phyloP scores from a whole-genome alignment of 2,113 vertebrate genomes.

The Carlito syrichta region DNA sequence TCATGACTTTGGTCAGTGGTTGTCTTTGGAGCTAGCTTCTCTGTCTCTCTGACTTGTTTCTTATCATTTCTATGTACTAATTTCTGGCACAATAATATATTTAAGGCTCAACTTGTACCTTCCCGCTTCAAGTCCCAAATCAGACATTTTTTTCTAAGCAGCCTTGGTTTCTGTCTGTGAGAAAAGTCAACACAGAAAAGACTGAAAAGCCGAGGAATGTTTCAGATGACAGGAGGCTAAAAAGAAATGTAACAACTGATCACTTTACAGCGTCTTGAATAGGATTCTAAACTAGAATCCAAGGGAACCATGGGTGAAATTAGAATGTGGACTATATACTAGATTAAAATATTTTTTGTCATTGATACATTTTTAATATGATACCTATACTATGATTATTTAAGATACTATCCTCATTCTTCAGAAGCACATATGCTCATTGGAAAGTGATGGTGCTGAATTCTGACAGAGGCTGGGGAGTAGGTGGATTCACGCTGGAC shows the following conservation, averaged over 20 bases:
- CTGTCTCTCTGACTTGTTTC: accelerated
- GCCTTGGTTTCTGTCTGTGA: accelerated
- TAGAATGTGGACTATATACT: accelerated
- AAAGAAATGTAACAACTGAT: no score
- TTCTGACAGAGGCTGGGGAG: accelerated
- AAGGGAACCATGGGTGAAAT: no score
- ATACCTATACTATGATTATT: no score
- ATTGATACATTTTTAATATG: accelerated
- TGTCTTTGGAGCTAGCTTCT: accelerated
- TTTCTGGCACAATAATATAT: no score
- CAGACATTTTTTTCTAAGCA: not conserved
- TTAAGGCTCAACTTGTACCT: accelerated
- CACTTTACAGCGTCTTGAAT: no score
- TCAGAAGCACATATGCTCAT: not conserved
- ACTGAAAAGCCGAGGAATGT: accelerated
- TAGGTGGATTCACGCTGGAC: accelerated
- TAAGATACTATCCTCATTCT: not conserved
- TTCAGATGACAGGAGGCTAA: accelerated
- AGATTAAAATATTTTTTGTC: accelerated
- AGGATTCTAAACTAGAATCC: no score
- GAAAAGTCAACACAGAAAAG: accelerated
- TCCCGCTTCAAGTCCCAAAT: not conserved
- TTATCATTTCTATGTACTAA: accelerated
- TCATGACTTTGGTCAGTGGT: accelerated
- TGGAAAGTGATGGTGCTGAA: accelerated